Base-by-base conservation (phyloP, 2,113 vertebrate genomes). In the Corythornis vintsioides region DNA sequence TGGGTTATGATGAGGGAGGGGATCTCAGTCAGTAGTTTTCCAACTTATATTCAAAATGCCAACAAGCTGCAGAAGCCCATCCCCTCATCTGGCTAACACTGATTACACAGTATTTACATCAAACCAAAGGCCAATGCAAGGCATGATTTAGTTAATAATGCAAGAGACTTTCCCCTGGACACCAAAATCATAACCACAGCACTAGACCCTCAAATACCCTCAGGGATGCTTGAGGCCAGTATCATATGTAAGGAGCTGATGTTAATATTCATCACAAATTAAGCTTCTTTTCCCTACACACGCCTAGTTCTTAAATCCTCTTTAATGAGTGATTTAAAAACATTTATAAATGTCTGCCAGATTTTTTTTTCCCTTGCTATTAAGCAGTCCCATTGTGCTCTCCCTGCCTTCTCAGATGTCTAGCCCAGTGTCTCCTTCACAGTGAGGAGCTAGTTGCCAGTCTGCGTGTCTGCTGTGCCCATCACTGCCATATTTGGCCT, bases 231-330 rank as follows among this genome's bases (percentile, higher is more conserved):
- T 63, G 42, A 95, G 64, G 79, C 67, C 79, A 70, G 56, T 29
- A 86, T 88, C 25, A 1, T 67, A 55, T 66, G 67, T 86, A 94
- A 91, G 90, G 76, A 95, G 79, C 42, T 74, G 38, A 65, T 83
- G 92, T 91, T 95, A 95, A 83, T 69, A 91, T 86, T 86, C 79
- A 91, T 91, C 90, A 80, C 88, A 88, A 95, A 91, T 91, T 91
- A 95, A 95, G 83, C 72, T 94, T 76, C 90, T 95, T 96, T 92
- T 48, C 83, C 63, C 74, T 74, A 73, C 67, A 45, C 28, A 67
- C 0, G 13, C 59, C 52, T 78, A 53, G 3, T 40, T 84, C 77
- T 84, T 85, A 94, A 93, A 93, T 95, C 60, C 47, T 87, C 87
- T 94, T 93, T 79, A 95, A 73, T 13, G 15, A 83, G 75, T 88